Base-by-base conservation (phyloP, 2,888 invertebrate species). In the Acleris laterana region DNA sequence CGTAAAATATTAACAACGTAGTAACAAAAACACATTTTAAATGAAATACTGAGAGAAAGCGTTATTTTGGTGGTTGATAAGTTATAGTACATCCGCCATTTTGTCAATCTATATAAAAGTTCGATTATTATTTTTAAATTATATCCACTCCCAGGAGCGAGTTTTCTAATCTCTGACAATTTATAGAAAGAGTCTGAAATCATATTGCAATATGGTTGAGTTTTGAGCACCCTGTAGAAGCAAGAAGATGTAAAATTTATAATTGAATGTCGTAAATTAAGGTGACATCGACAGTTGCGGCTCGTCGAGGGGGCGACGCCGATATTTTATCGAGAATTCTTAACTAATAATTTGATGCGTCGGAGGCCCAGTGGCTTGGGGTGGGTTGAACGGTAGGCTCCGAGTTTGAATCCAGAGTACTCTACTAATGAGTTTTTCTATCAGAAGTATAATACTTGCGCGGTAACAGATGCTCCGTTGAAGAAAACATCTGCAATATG, bases 281-380 rank as follows among this genome's bases (percentile, higher is more conserved):
- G 89, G 93, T 93, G 93, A 93, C 93, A 93, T 86, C 91, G 91
- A 89, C 93, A 93, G 90, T 93, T 93, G 93, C 87, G 90, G 87
- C 89, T 81, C 82, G 79, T 73, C 65, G 69, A 71, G 85, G 87
- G 80, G 77, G 76, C 79, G 75, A 77, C 83, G 84, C 86, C 88
- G 87, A 92, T 92, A 91, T 88, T 91, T 91, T 91, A 91, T 90
- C 85, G 87, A 74, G 82, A 83, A 85, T 38, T 9, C 46, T 6
- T 16, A 44, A 2, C 44, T 46, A 46, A 46, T 46, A 46, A 46
- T 46, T 46, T 46, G 46, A n/a, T 46, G 13, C 38, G 38, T 38
- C 38, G 11, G 13, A 4, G 13, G 13, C 38, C 38, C 3, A 32
- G 32, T 32, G 9, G 32, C 32, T 38, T 38, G 38, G 38, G 38